These are phyloP conservation scores for Loriculus beryllinus DNA, from an alignment of 2,797 vertebrate genomes.

Conservation along the genomic window DNA sequence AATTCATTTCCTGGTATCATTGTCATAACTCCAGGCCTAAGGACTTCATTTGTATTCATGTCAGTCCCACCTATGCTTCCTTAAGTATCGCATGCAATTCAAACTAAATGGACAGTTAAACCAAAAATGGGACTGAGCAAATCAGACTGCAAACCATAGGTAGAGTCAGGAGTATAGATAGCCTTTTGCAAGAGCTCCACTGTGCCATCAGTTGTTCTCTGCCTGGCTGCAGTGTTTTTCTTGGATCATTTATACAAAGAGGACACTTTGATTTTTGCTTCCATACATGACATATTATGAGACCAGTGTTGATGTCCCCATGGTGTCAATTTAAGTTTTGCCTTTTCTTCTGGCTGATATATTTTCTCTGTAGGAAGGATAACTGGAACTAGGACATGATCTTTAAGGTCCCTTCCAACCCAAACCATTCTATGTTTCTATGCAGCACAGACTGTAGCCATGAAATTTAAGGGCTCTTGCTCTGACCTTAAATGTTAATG, in stretches of 20 bases:
- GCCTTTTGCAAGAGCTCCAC: background rate
- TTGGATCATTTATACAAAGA: background rate
- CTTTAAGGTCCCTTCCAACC: background rate
- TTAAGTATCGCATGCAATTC: background rate
- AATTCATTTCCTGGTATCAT: background rate
- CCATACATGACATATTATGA: accelerated
- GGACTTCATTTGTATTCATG: background rate
- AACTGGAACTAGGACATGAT: background rate
- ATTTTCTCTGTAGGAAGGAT: background rate
- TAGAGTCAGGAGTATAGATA: background rate
- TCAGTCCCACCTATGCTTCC: background rate
- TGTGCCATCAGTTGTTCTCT: background rate
- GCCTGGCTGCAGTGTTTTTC: background rate
- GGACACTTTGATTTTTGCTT: background rate
- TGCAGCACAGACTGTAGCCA: background rate
- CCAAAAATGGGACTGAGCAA: background rate
- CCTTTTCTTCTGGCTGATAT: background rate
- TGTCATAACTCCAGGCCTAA: background rate
- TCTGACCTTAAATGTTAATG: background rate
- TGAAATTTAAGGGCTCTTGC: background rate
- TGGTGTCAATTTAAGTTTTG: background rate
- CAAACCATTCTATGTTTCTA: background rate
- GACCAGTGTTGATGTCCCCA: background rate
- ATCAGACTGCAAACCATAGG: background rate
- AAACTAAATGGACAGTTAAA: background rate